phyloP scores from a whole-genome alignment of 2,113 vertebrate genomes.

The Spermophilus dauricus region DNA sequence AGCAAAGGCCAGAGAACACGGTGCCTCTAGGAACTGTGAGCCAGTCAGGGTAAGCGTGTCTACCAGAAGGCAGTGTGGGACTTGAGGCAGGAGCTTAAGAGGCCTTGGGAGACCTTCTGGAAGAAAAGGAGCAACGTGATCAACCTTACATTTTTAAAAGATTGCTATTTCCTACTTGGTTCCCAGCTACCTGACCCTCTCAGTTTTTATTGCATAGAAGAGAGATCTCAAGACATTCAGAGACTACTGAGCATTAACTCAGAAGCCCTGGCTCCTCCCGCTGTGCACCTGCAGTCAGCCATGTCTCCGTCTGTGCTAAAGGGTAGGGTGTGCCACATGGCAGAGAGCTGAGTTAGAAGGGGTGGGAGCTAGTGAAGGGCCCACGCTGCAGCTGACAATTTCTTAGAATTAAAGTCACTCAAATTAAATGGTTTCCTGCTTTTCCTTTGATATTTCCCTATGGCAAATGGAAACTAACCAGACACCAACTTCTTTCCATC shows the following conservation, averaged over 20 bases:
- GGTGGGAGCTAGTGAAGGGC: background rate
- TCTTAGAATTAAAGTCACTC: background rate
- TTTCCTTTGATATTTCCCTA: conserved; percentile 4
- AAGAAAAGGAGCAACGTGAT: background rate
- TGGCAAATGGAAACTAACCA: background rate
- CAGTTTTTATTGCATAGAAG: background rate
- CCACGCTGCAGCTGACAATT: background rate
- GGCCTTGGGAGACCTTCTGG: background rate
- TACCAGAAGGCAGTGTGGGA: background rate
- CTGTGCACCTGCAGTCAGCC: background rate
- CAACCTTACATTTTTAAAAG: background rate
- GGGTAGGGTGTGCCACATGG: background rate
- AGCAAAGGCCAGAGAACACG: background rate
- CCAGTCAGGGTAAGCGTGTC: background rate
- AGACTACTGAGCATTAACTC: background rate
- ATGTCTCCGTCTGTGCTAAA: background rate
- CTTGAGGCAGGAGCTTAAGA: background rate
- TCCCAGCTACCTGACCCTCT: background rate
- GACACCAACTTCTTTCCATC: background rate
- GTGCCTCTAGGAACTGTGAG: background rate
- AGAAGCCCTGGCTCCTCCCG: too few species aligned
- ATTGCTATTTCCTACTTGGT: background rate
- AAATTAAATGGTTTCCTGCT: background rate
- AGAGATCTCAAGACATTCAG: background rate
- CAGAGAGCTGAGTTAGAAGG: background rate